Percentiles rank a stretch among this genome's conserved stretches.
Conservation (phyloP, 2,113 vertebrate species). For the Felis chaus region DNA sequence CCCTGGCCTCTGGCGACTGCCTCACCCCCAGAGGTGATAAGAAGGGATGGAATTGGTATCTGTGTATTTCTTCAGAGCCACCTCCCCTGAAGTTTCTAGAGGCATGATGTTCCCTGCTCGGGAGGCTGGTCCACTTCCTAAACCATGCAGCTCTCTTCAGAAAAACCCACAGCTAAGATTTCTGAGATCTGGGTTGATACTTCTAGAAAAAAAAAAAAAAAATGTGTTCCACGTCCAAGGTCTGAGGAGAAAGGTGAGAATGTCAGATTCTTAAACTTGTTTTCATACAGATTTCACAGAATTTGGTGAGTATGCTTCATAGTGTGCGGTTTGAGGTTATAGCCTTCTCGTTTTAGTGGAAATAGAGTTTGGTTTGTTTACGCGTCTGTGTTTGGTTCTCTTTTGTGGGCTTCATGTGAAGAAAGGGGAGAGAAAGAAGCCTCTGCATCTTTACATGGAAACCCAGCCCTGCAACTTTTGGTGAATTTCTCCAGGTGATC, state of each 20-base stretch:
- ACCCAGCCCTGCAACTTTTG: not conserved
- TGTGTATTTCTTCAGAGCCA: not conserved
- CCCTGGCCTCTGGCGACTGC: not conserved
- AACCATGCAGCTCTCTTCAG: not conserved
- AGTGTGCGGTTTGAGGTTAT: not conserved
- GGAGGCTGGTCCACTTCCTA: not conserved
- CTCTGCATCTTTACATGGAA: not conserved
- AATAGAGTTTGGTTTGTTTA: not conserved
- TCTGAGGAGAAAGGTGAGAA: not conserved
- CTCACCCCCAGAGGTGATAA: not conserved
- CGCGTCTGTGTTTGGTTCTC: not conserved
- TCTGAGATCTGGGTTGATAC: not conserved
- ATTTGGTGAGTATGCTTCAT: not conserved
- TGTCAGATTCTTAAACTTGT: not conserved
- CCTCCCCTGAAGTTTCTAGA: not conserved
- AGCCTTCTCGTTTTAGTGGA: not conserved
- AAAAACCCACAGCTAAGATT: not conserved
- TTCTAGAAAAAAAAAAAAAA: not conserved
- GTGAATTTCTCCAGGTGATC: not conserved
- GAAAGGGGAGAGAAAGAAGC: not conserved
- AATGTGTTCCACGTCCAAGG: not conserved
- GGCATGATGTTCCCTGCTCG: fast-evolving
- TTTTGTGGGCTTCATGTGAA: not conserved
- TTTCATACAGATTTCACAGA: not conserved
- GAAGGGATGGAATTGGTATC: not conserved